Conservation (phyloP, 2,888 invertebrate species). For the Hetaerina titia region DNA sequence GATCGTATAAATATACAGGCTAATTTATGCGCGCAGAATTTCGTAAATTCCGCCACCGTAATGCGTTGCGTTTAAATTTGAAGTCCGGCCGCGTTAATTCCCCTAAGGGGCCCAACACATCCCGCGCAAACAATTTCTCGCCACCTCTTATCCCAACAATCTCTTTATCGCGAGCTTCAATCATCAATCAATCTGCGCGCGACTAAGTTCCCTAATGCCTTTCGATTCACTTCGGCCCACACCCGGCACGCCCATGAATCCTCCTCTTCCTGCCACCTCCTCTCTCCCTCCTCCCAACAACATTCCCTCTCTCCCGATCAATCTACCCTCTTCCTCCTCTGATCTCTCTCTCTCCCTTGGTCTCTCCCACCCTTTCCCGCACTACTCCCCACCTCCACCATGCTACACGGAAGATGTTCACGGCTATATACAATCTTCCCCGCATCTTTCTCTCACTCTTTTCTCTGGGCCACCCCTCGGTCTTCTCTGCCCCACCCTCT, state of each 20-base stretch:
- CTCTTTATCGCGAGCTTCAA: slow-evolving; percentile 51
- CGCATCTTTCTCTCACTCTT: not conserved
- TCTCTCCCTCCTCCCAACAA: not conserved
- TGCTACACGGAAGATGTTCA: not conserved
- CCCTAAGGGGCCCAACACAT: slow-evolving; percentile 11
- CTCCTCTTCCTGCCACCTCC: not conserved
- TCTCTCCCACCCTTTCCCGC: not conserved
- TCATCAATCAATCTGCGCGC: slow-evolving; percentile 45
- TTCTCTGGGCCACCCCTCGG: not conserved
- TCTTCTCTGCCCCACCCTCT: not conserved
- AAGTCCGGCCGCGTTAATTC: slow-evolving; percentile 58
- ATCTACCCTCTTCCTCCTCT: not conserved
- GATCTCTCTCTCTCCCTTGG: not conserved
- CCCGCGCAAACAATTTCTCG: slow-evolving; percentile 46
- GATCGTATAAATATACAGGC: slow-evolving; percentile 55
- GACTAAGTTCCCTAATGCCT: not conserved
- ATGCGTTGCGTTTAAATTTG: slow-evolving; percentile 41
- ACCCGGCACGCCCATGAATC: slow-evolving; percentile 9
- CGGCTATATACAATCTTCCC: not conserved
- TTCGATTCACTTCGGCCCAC: not conserved
- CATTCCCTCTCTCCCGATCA: not conserved
- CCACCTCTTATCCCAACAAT: slow-evolving; percentile 45
- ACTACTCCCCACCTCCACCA: not conserved
- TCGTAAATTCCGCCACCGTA: slow-evolving; percentile 60
- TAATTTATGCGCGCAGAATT: slow-evolving; percentile 61